Base-by-base conservation (phyloP, 2,888 invertebrate species). In the Lasioglossum vierecki region DNA sequence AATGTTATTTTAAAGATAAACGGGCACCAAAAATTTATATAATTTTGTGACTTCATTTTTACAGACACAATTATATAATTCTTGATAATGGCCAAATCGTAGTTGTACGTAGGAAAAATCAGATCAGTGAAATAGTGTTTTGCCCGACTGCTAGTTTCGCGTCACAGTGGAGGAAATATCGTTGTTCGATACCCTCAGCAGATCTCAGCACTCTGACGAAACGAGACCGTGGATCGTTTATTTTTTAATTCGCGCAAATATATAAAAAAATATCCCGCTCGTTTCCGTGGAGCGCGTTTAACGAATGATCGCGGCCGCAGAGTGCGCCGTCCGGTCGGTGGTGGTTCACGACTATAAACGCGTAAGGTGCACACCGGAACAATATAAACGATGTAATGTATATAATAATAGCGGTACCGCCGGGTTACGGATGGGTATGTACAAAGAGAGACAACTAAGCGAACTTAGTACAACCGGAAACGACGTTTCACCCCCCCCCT, bases 161-260 rank as follows among this genome's bases (percentile, higher is more conserved):
- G 82, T 86, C 76, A 76, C 76, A 80, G 76, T 73, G 73, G 74
- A 88, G 63, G 82, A 77, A 76, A 75, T 63, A 63, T 63, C 30
- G 82, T 82, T 83, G 82, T 78, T 85, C 78, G 79, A 87, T 83
- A 87, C 39, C 80, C 77, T 86, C 83, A 81, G 77, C 86, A 90
- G 89, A 90, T 90, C 90, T 90, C 90, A 90, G 86, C 90, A 82
- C 90, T 90, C 88, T 79, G 83, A 82, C 80, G 90, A 90, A 90
- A 90, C 90, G 90, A 68, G 66, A 90, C 86, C 88, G 83, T 75
- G 86, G 90, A 89, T 88, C 89, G 85, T 87, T 89, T 90, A 87
- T 88, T 90, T 90, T 89, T 88, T 84, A 57, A 89, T 88, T 90
- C 89, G 83, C 89, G 82, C 81, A 30, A 30, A 30, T 30, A 86